Percentiles rank a stretch among this genome's conserved stretches.
Conservation (phyloP, 2,113 vertebrate species). For the Chloropsis cyanopogon region DNA sequence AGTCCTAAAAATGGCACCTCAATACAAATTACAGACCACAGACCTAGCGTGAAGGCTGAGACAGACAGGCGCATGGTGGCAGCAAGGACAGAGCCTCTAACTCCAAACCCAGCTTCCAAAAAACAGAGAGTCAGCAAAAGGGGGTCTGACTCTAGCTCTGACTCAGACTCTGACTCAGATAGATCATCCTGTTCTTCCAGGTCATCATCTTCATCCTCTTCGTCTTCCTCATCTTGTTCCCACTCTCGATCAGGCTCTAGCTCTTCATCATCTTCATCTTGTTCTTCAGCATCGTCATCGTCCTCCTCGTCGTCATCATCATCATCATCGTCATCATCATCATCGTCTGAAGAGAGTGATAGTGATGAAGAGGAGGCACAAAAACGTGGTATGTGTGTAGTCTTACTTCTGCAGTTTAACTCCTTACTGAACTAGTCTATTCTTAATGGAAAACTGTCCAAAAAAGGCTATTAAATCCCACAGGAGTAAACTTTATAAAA, state of each 20-base stretch:
- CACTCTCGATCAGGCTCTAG: conserved; percentile 89
- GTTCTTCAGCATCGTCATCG: conserved; percentile 79
- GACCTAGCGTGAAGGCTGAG: conserved; percentile 69
- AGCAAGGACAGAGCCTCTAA: conserved; percentile 92
- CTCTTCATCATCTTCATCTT: conserved; percentile 81
- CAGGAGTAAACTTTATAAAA: background rate
- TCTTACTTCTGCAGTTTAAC: conserved; percentile 32
- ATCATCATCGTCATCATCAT: conserved; percentile 89
- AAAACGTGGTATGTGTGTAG: conserved; percentile 74
- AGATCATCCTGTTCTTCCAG: conserved; percentile 91
- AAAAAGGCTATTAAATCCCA: background rate
- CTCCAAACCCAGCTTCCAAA: conserved; percentile 88
- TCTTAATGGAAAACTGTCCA: background rate
- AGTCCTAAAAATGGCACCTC: conserved; percentile 77
- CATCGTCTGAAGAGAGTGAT: conserved; percentile 91
- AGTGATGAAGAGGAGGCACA: conserved; percentile 82
- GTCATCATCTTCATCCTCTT: conserved; percentile 89
- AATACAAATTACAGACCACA: conserved; percentile 77
- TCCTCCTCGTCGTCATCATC: conserved; percentile 82
- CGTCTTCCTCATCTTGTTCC: conserved; percentile 89
- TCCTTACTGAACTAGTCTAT: background rate
- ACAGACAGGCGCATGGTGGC: conserved; percentile 88
- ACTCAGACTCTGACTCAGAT: conserved; percentile 90
- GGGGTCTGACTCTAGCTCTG: conserved; percentile 82
- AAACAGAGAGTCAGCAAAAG: conserved; percentile 83